These are phyloP conservation scores for Therioaphis trifolii DNA, from an alignment of 2,888 invertebrate species.

Conservation along the genomic window DNA sequence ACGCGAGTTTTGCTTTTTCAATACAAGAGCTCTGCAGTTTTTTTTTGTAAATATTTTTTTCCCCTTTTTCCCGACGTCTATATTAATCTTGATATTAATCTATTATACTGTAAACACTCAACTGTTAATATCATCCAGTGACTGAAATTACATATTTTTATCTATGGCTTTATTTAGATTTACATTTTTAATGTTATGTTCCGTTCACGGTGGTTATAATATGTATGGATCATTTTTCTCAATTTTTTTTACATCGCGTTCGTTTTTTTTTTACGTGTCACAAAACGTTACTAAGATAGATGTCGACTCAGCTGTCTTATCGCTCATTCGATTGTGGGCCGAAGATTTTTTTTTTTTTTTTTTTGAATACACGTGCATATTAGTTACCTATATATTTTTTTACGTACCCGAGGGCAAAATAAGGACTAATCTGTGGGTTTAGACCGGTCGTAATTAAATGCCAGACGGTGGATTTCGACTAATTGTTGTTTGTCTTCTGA, in stretches of 20 bases:
- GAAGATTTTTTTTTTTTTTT: neutral
- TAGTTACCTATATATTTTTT: too few species aligned
- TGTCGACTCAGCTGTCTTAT: neutral
- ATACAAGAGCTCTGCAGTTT: neutral
- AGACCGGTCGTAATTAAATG: conserved; percentile 36
- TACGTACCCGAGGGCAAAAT: neutral
- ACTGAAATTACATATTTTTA: too few species aligned
- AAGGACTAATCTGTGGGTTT: conserved; percentile 12
- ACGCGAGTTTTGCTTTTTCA: neutral
- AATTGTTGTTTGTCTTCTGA: conserved; percentile 35
- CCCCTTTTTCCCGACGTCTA: too few species aligned
- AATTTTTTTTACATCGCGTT: too few species aligned
- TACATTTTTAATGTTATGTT: too few species aligned
- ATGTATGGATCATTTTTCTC: too few species aligned
- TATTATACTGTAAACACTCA: too few species aligned
- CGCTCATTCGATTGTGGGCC: neutral
- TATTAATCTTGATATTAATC: too few species aligned
- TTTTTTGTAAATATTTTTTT: neutral
- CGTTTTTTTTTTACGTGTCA: too few species aligned
- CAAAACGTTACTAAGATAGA: neutral
- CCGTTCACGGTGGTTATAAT: too few species aligned
- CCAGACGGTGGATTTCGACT: conserved; percentile 44
- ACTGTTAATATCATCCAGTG: too few species aligned
- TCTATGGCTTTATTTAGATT: too few species aligned
- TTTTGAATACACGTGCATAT: neutral